Evolutionary conservation across 2,888 invertebrate genomes (phyloP), one percentile per base, ranked within the genome.

Genomic region (Temnothorax rugatulus): DNA sequence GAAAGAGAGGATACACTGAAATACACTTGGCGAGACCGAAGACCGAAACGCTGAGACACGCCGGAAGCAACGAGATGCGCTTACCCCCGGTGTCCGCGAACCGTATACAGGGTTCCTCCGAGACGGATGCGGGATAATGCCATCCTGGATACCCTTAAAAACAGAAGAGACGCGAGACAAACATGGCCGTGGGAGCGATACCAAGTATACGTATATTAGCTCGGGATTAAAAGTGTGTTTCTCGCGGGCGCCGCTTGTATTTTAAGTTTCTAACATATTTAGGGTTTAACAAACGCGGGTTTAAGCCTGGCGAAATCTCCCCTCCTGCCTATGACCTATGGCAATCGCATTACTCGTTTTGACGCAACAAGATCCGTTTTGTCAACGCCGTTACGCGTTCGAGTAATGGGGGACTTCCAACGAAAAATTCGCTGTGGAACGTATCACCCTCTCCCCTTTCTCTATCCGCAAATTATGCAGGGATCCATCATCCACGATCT

Each of bases 11-110:
- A 71, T 71, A 79, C 79, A 59, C 73, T 47, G 79, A 71, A 79
- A 71, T 59, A 79, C 79, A 79, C 73, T 71, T 73, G 71, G 71
- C 79, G 79, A 61, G 79, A 47, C 59, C 79, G 73, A 50, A 44
- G 54, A 76, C 61, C 21, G 63, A 76, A 38, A 52, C 66, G 13
- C 47, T 15, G 64, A 38, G 50, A 54, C 66, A 41, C 76, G n/a
- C 76, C 54, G 79, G 71, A 79, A 79, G 71, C 47, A 50, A 34
- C 71, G 47, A 47, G 73, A 79, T 69, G 34, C 8, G 79, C 79
- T 69, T 59, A 25, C 29, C 47, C 59, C 34, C 18, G 21, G 15
- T 41, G 44, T 52, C 64, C 69, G 15, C 18, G 44, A 15, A 34
- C 34, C 34, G 52, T 15, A 21, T 25, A 59, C 44, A 25, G 47